Conservation (phyloP, 2,113 vertebrate genomes). For the Puffinus mauretanicus region DNA sequence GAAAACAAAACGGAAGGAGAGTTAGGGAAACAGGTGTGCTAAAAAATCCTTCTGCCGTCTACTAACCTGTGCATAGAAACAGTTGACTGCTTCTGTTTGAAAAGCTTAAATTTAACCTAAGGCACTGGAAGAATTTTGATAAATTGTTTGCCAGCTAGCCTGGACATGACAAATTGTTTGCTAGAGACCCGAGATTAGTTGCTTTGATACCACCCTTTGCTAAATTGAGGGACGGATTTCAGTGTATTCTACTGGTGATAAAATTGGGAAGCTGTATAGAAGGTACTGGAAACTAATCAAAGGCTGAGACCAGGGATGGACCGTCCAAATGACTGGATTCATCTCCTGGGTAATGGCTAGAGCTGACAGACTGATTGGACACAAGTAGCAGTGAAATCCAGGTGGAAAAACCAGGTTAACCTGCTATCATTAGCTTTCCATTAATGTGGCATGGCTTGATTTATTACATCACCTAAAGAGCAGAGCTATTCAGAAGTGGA, state of each 20-base stretch:
- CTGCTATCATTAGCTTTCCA: constrained; percentile 42
- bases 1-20: neutral
- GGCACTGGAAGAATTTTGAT: neutral
- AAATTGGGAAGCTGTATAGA: neutral
- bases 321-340: neutral
- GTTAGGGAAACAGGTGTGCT: neutral
- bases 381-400: neutral
- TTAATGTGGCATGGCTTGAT: constrained; percentile 29
- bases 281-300: neutral
- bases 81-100: neutral
- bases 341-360: neutral
- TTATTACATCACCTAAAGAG: constrained; percentile 47
- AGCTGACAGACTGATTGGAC: neutral
- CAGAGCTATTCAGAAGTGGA: constrained; percentile 42
- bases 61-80: neutral
- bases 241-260: neutral
- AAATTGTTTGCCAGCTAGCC: neutral
- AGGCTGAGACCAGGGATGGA: neutral
- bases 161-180: neutral
- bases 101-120: neutral
- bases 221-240: neutral
- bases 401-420: neutral
- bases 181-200: neutral
- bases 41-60: neutral
- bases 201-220: neutral